Conservation (phyloP, 2,113 vertebrate species). For the Pseudopodoces humilis region DNA sequence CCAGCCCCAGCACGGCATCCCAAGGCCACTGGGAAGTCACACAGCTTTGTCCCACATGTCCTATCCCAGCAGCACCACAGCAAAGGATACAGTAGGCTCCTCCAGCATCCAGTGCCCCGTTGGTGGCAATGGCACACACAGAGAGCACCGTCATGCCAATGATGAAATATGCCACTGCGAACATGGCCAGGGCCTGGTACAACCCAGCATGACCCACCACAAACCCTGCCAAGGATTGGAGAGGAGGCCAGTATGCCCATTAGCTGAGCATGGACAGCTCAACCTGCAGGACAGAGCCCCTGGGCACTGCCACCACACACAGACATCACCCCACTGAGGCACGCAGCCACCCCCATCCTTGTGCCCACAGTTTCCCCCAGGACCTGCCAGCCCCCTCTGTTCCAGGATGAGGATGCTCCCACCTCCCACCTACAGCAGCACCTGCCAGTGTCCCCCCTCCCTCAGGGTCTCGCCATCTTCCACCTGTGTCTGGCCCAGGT, state of each 20-base stretch:
- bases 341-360: rapidly evolving
- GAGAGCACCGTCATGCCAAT: slow-evolving; percentile 91
- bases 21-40: not conserved
- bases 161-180: slow-evolving; percentile 88
- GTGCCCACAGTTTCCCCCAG: not conserved
- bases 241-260: rapidly evolving
- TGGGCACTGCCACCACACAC: not conserved
- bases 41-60: not conserved
- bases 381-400: not conserved
- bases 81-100: slow-evolving; percentile 92
- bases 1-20: not conserved
- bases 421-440: not conserved
- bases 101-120: slow-evolving; percentile 88
- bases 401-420: not conserved
- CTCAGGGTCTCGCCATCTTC: not conserved
- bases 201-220: slow-evolving; percentile 88
- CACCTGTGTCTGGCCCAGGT: rapidly evolving
- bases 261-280: not conserved
- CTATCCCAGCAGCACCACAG: not conserved
- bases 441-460: not conserved
- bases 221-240: slow-evolving; percentile 71
- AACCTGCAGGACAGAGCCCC: not conserved
- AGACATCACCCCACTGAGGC: not conserved
- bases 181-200: slow-evolving; percentile 85
- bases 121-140: slow-evolving; percentile 91